Base-by-base conservation (phyloP, 2,113 vertebrate genomes). In the Hymenochirus boettgeri region DNA sequence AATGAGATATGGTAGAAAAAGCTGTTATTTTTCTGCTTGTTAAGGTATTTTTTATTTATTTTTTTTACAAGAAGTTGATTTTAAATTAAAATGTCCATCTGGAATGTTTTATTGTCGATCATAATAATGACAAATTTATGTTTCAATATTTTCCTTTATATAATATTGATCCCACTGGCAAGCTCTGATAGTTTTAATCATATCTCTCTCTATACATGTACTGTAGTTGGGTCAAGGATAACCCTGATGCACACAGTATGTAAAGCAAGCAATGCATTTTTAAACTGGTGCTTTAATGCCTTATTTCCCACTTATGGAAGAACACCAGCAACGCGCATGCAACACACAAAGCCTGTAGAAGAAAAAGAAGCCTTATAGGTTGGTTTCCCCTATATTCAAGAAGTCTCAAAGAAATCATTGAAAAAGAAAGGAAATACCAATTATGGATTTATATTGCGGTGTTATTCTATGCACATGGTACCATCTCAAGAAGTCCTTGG, bases 11-110 rank as follows among this genome's bases (percentile, higher is more conserved):
- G 82, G 77, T 73, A 76, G 73, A 39, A 61, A 69, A 76, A 75
- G 82, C 79, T 80, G 83, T 84, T 84, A 84, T 84, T 84, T 85
- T 85, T 84, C 82, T 84, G 83, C 83, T 84, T 84, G 82, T 85
- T 85, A 83, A 83, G 83, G 80, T 42, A 3, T 11, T 42, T 42
- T 42, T n/a, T 42, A 75, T 72, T 70, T 72, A 62, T 82, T 70
- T 69, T 61, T 72, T n/a, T 54, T 69, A 65, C 53, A 72, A 56
- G 74, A 79, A 81, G 83, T 77, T 84, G 76, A 83, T 82, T 84
- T 83, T 84, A 85, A 81, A 85, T 84, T 83, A 85, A 84, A 84
- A 82, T 55, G 81, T 82, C 80, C 72, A 76, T 79, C 71, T 74
- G 78, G 81, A 78, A 82, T 84, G 82, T 80, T 83, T 83, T 82